These are phyloP conservation scores for Gymnarchus niloticus DNA, from an alignment of 2,113 vertebrate genomes.

Conservation along the genomic window DNA sequence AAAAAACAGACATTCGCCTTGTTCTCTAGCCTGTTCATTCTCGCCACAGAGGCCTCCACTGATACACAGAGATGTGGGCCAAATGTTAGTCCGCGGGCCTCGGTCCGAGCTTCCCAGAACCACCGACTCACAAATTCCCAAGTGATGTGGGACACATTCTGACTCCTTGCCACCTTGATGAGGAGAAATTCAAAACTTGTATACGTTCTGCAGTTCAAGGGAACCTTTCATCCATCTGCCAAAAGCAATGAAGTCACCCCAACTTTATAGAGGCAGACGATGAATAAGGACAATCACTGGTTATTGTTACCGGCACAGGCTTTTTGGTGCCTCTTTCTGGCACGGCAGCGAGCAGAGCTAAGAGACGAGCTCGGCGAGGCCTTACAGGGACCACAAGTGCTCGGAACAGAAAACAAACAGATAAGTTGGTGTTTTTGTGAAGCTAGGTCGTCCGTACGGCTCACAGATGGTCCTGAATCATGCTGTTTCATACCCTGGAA, in stretches of 20 bases:
- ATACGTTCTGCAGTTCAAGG: neutral
- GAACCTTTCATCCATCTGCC: conserved; percentile 16
- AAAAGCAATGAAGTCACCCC: conserved; percentile 14
- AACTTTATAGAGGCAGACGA: neutral
- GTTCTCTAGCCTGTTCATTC: neutral
- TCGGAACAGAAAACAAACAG: neutral
- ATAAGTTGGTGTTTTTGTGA: neutral
- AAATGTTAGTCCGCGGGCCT: neutral
- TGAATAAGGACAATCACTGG: neutral
- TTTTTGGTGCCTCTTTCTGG: neutral
- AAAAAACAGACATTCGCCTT: conserved; percentile 1
- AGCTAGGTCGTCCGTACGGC: neutral
- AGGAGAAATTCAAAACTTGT: conserved; percentile 6
- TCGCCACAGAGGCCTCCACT: neutral
- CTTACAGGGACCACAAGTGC: neutral
- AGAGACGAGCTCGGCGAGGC: neutral
- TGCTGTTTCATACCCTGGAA: neutral
- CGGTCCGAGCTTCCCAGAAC: neutral
- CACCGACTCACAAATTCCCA: neutral
- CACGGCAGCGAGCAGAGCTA: neutral
- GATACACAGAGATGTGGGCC: neutral
- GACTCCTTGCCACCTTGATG: conserved; percentile 9
- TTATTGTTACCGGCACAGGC: neutral
- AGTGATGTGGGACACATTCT: neutral
- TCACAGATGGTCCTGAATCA: neutral